Percentiles rank a stretch among this genome's conserved stretches.
Evolutionary conservation across 2,113 vertebrate species (phyloP).

Genomic region (Bos indicus): DNA sequence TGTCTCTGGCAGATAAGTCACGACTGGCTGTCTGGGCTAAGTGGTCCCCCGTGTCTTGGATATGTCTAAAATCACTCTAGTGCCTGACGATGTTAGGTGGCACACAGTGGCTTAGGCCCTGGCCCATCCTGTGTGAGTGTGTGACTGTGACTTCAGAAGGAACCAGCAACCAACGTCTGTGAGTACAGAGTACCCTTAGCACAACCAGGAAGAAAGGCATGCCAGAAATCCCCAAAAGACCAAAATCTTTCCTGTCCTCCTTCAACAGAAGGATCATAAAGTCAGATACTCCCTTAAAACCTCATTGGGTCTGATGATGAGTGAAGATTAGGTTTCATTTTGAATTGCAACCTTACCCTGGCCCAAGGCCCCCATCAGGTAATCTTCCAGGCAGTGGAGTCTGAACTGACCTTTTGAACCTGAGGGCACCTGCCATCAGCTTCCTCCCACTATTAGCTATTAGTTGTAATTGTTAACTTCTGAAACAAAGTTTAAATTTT

Average conservation of each 20-base stretch:
- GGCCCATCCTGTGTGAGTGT: neutral
- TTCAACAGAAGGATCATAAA: neutral
- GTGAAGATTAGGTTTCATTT: neutral
- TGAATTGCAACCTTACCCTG: neutral
- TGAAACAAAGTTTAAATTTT: neutral
- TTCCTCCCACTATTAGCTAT: neutral
- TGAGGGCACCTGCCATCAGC: neutral
- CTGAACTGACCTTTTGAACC: neutral
- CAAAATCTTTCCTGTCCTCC: neutral
- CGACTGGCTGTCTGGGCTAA: neutral
- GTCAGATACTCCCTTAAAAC: neutral
- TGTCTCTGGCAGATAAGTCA: neutral
- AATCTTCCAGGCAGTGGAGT: neutral
- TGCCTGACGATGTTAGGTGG: neutral
- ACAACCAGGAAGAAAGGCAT: neutral
- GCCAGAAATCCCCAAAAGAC: neutral
- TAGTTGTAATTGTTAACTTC: slow-evolving; percentile 10
- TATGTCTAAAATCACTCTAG: neutral
- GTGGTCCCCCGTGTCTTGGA: neutral
- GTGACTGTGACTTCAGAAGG: neutral
- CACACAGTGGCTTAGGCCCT: no score
- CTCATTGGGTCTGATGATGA: neutral
- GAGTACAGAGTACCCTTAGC: neutral
- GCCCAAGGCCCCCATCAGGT: neutral
- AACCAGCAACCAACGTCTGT: no score